Evolutionary conservation across 1,140 invertebrate genomes (phyloP), one percentile per base, ranked within the genome.

Genomic region (Drosophila triauraria): DNA sequence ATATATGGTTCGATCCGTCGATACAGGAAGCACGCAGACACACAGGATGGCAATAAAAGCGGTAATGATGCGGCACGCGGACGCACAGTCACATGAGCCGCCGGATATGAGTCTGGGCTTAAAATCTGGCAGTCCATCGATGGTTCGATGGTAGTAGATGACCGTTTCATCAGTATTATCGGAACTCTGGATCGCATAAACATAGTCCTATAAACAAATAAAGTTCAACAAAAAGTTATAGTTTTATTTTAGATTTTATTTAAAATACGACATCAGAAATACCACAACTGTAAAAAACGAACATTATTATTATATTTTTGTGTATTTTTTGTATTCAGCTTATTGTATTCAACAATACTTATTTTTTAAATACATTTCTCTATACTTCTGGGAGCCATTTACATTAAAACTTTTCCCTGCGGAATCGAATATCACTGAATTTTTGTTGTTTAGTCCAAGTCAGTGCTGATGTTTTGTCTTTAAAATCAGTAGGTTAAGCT

Each of bases 11-110:
- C 13, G 56, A 62, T 60, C 64, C 46, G 58, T 48, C 78, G 82
- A 85, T 86, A 86, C 82, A 86, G 82, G 82, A 85, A 86, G 74
- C 74, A 85, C 53, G 48, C 82, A 81, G 82, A 70, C 78, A 78
- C 42, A 70, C 75, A 85, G 68, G 57, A 78, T 48, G 69, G 69
- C 82, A 86, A 85, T 85, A 85, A 86, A 86, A 78, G 64, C 78
- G 78, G 74, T 81, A 78, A 85, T 85, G 82, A 86, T 63, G 69
- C 43, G 32, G 80, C 35, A 51, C 57, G 57, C 38, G 25, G 44
- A 32, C 62, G 44, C 38, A 50, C 59, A 30, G 23, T 46, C 67
- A 32, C 35, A 48, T 38, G 20, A 51, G 59, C 30, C 32, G 15
- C 46, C 60, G 65, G 60, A 64, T 44, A 38, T 69, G 30, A 53